These are phyloP conservation scores for Tetranychus piercei DNA, from an alignment of 2,888 invertebrate genomes.

Conservation along the genomic window DNA sequence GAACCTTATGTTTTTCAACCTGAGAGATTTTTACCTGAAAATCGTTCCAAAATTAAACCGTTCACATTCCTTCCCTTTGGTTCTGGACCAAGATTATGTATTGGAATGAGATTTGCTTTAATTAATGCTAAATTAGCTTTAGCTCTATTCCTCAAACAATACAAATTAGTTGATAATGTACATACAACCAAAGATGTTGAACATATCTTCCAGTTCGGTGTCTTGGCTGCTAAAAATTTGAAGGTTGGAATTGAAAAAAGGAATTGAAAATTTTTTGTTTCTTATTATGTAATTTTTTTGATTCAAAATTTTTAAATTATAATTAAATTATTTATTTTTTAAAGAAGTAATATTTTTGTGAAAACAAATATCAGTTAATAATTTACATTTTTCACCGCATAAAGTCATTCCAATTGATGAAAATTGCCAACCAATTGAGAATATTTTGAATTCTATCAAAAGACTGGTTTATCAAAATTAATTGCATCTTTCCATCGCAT, in stretches of 20 bases:
- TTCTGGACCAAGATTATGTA: background rate
- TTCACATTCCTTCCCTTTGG: background rate
- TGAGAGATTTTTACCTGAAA: background rate
- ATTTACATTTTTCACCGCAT: no score
- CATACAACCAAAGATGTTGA: background rate
- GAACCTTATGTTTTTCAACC: conserved; percentile 3
- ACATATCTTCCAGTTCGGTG: background rate
- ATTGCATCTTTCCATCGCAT: no score
- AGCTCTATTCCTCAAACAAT: background rate
- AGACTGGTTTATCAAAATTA: no score
- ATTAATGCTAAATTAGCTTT: background rate
- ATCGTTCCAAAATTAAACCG: background rate
- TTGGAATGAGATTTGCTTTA: conserved; percentile 12
- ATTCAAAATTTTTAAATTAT: no score
- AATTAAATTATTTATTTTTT: no score
- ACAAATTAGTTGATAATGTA: background rate
- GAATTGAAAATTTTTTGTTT: background rate
- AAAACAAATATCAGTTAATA: no score
- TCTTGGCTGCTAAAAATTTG: background rate
- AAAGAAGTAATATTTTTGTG: no score
- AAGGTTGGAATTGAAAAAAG: conserved; percentile 6
- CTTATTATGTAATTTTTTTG: no score
- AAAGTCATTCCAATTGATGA: no score
- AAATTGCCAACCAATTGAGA: no score
- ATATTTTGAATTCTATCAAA: no score